Evolutionary conservation across 53 echinoderm and acorn worm genomes (phyloP).

Genomic region (Astropecten irregularis): DNA sequence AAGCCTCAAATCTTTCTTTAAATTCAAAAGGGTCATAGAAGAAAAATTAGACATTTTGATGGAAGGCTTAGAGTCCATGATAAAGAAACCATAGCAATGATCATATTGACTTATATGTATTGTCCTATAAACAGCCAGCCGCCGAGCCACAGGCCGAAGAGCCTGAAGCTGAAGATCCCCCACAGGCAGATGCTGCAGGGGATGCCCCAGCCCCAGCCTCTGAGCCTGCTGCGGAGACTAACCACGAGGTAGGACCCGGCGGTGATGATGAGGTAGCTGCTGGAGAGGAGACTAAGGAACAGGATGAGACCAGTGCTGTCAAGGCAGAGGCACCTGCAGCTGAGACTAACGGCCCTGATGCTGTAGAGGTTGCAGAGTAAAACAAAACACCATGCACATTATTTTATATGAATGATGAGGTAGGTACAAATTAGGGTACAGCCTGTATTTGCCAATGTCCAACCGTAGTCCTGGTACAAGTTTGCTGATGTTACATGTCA

Average conservation of each 20-base stretch:
- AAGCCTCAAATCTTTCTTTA: no score
- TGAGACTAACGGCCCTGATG: constrained; percentile 46
- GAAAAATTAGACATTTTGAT: no score
- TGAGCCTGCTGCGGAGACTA: constrained; percentile 33
- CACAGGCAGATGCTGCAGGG: background rate
- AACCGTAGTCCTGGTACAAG: no score
- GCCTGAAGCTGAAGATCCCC: background rate
- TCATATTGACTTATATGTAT: no score
- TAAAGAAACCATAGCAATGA: no score
- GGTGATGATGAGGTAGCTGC: constrained; percentile 13
- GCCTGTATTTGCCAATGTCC: no score
- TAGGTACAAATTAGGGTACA: background rate
- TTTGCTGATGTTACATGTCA: no score
- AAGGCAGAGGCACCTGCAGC: constrained; percentile 36
- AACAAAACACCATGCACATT: background rate
- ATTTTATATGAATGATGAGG: background rate
- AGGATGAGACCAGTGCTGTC: constrained; percentile 16
- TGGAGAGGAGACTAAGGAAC: constrained; percentile 35
- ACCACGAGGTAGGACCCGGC: constrained; percentile 23
- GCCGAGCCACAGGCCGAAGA: constrained; percentile 18
- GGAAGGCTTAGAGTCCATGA: no score
- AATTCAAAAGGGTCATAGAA: no score
- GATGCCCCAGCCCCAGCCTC: background rate
- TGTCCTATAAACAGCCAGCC: constrained; percentile 1
- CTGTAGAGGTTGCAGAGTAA: constrained; percentile 44